Evolutionary conservation across 2,888 invertebrate species (phyloP), one percentile per base, ranked within the genome.

Genomic region (Lasius fuliginosus): DNA sequence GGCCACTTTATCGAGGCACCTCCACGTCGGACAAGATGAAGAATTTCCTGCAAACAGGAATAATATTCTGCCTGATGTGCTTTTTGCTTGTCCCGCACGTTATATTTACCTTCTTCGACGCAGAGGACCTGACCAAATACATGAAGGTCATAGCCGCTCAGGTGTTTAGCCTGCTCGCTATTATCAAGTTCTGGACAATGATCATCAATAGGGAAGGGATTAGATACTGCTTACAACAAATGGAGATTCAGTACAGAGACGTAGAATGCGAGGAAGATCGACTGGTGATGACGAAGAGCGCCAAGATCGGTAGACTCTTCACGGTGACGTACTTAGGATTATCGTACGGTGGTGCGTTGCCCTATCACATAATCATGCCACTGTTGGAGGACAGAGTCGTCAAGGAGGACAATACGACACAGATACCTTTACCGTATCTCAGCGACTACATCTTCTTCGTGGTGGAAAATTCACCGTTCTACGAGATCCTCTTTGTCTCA

Each of bases 181-280:
- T 94, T 0, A 89, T 93, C 1, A 94, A 94, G 75, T 94, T 94
- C 83, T 94, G 92, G 92, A 92, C 92, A 0, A 87, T 94, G 82
- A 92, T 94, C 12, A 85, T 93, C 15, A 93, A 93, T n/a, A 93
- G 92, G 27, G 83, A 88, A 4, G 89, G 90, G 3, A 92, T 94
- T 6, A 82, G 90, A 36, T 86, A 85, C 49, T 94, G 93, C 56
- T 79, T 94, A 15, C 83, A 88, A 15, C 89, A 92, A 49, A 91
- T 94, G 89, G 92, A 93, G 75, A 85, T 87, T 0, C 92, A 93
- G 33, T 94, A 93, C 83, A 88, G 83, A 27, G 86, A 92, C 6
- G 92, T 92, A 1, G 87, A 90, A 5, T 91, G 89, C 46, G 91
- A 91, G 30, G 91, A 92, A 27, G 94, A 93, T 75, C 87, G 92